Base-by-base conservation (phyloP, 2,113 vertebrate species). In the Clupea harengus region DNA sequence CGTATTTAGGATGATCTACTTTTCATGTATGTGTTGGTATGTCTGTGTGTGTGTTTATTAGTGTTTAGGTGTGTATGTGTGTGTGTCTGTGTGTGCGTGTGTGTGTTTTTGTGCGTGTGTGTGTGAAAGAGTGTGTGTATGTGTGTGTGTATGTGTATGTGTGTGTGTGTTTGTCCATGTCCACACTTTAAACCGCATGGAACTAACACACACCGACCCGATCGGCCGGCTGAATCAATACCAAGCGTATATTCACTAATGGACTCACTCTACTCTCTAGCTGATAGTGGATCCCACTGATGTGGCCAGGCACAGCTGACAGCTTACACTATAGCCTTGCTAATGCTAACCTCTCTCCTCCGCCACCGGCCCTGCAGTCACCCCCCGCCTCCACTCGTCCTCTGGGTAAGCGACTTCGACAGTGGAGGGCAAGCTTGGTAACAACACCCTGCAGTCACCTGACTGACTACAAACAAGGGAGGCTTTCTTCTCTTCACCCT, bases 131-230 rank as follows among this genome's bases (percentile, higher is more conserved):
- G 57, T n/a, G 18, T 64, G 20, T 64, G 57, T 64, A 20, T 64
- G 60, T 64, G 60, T 64, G 60, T 64, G 60, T 64, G 72, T 39
- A 8, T 75, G 28, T 45, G 22, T 72, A 13, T 52, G 15, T 22
- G 20, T 57, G 28, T 83, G n/a, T 83, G n/a, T 83, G 82, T 52
- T 25, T 78, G 11, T 78, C 25, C 13, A 17, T 78, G 72, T 75
- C 67, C 67, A 75, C 67, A 75, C 28, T 75, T 75, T 75, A 75
- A 15, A 32, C 10, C 4, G 28, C 28, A 75, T 75, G 28, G 15
- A 75, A 5, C 67, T 13, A 75, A 75, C 64, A 72, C 25, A 72
- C 60, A 72, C 0, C 64, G 15, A 32, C 64, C 1, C 11, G n/a
- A 25, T 39, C 39, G 15, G 15, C n/a, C 28, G 67, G 28, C 28